Conservation (phyloP, 1,140 invertebrate species). For the Globodera rostochiensis region DNA sequence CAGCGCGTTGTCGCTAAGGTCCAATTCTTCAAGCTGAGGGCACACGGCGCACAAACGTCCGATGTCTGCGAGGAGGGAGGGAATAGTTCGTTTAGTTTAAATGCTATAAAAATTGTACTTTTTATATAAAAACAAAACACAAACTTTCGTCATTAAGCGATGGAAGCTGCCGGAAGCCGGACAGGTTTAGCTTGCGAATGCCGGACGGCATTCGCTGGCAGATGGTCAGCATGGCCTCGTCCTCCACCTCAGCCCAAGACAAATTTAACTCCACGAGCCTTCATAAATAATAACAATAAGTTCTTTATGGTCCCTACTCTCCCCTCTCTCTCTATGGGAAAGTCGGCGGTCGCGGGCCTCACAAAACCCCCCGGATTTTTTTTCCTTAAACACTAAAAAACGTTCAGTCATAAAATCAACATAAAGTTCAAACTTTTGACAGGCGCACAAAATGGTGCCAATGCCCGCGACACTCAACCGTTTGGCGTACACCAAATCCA, state of each 20-base stretch:
- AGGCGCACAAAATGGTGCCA: conserved; percentile 12
- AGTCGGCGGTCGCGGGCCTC: too few relatives aligned
- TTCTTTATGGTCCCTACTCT: too few relatives aligned
- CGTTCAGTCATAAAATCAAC: too few relatives aligned
- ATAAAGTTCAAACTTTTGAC: conserved; percentile 13
- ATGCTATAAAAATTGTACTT: too few relatives aligned
- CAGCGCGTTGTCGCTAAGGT: conserved; percentile 23
- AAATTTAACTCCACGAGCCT: conserved; percentile 20
- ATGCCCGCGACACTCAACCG: conserved; percentile 8
- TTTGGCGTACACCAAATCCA: conserved; percentile 28
- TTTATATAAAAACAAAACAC: too few relatives aligned
- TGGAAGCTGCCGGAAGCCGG: conserved; percentile 8
- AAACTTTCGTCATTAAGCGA: conserved; percentile 21
- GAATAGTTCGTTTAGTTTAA: too few relatives aligned
- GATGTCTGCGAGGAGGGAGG: background rate
- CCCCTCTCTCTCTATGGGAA: too few relatives aligned
- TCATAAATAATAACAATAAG: background rate
- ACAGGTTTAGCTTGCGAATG: conserved; percentile 10
- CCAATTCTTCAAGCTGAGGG: conserved; percentile 15
- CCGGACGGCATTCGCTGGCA: conserved; percentile 8
- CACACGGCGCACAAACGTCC: conserved; percentile 3
- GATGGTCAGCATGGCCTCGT: conserved; percentile 10
- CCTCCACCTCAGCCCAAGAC: conserved; percentile 18
- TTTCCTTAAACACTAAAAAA: too few relatives aligned
- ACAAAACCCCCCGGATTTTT: too few relatives aligned